Evolutionary conservation across 2,113 vertebrate genomes (phyloP).

Genomic region (Mesoclemmys tuberculata): DNA sequence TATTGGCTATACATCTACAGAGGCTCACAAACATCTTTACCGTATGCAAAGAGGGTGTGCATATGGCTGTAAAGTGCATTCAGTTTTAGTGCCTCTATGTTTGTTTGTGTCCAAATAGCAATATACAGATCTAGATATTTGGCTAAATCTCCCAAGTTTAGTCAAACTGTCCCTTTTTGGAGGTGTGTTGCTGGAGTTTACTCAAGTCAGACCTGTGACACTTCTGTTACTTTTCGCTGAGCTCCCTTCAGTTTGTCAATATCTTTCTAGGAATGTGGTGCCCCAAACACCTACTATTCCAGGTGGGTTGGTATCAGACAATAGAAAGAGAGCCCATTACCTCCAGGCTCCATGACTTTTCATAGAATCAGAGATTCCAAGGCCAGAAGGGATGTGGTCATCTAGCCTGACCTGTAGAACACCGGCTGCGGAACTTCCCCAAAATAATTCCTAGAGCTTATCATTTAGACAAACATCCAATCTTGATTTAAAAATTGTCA

Average conservation of each 20-base stretch:
- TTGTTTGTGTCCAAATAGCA: not conserved
- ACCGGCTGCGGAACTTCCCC: not conserved
- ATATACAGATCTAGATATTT: not conserved
- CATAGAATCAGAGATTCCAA: not conserved
- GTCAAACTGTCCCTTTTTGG: rapidly evolving
- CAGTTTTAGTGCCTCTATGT: rapidly evolving
- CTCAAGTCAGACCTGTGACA: not conserved
- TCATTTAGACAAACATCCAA: not conserved
- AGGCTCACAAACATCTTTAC: rapidly evolving
- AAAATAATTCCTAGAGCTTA: not conserved
- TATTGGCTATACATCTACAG: rapidly evolving
- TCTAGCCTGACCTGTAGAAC: not conserved
- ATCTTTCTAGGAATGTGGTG: not conserved
- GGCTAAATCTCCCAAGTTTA: rapidly evolving
- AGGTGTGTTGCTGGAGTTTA: rapidly evolving
- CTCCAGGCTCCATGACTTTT: not conserved
- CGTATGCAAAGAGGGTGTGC: no score
- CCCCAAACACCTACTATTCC: not conserved
- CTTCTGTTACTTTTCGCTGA: not conserved
- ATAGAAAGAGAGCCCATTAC: rapidly evolving
- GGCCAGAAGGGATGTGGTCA: not conserved
- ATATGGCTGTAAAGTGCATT: not conserved
- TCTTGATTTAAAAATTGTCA: not conserved
- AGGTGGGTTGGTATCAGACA: not conserved
- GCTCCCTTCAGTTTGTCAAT: rapidly evolving